Conservation (phyloP, 1,140 invertebrate genomes). For the Philopotamus ludificatus region DNA sequence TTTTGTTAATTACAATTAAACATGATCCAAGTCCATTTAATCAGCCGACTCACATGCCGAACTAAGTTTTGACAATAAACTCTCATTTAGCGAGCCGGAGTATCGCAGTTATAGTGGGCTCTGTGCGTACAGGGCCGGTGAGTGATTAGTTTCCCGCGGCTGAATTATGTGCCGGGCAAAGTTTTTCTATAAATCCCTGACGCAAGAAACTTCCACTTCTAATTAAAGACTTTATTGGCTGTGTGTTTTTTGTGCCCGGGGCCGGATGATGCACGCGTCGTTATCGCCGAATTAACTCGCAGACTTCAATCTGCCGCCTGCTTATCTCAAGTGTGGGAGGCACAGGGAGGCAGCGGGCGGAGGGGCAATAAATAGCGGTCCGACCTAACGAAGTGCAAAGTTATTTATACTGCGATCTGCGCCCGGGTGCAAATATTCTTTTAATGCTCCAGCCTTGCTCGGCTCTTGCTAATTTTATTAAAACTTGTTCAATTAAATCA, state of each 20-base stretch:
- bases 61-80: too few relatives aligned
- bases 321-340: neutral
- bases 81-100: too few relatives aligned
- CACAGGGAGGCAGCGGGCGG: slow-evolving; percentile 12
- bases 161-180: slow-evolving; percentile 27
- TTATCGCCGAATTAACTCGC: slow-evolving; percentile 37
- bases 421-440: slow-evolving; percentile 16
- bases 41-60: too few relatives aligned
- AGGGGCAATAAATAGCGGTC: slow-evolving; percentile 34
- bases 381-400: slow-evolving; percentile 37
- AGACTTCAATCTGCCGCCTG: slow-evolving; percentile 32
- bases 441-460: slow-evolving; percentile 7
- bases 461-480: neutral
- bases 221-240: slow-evolving; percentile 40
- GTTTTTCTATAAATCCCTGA: slow-evolving; percentile 38
- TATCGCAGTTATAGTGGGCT: too few relatives aligned
- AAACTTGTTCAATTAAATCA: neutral
- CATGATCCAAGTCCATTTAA: too few relatives aligned
- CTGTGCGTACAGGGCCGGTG: too few relatives aligned
- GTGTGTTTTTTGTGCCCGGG: slow-evolving; percentile 1
- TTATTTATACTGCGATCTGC: slow-evolving; percentile 34
- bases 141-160: too few relatives aligned
- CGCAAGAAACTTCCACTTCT: slow-evolving; percentile 26
- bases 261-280: slow-evolving; percentile 27
- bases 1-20: too few relatives aligned